These are phyloP conservation scores for Perognathus longimembris DNA, from an alignment of 2,113 vertebrate species.

Conservation along the genomic window DNA sequence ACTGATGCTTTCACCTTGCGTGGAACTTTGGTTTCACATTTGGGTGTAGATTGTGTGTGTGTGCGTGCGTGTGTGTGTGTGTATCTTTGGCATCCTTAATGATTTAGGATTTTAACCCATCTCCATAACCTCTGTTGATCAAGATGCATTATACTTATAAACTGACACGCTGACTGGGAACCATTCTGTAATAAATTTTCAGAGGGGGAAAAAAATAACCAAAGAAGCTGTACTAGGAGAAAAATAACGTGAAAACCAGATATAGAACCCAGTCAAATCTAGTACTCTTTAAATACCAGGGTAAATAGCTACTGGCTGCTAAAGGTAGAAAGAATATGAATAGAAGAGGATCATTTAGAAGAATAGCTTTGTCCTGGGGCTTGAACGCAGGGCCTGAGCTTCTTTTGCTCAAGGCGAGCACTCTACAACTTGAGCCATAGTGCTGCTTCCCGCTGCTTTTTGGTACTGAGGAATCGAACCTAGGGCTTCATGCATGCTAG, in stretches of 20 bases:
- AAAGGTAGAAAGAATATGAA: not conserved
- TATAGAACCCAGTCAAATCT: not conserved
- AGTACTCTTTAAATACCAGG: not conserved
- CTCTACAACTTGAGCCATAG: no score
- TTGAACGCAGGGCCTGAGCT: not conserved
- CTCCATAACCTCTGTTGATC: not conserved
- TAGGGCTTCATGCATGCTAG: no score
- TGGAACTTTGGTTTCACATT: not conserved
- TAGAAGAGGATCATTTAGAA: not conserved
- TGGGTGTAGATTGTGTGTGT: not conserved
- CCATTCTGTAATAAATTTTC: no score
- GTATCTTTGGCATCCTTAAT: conserved; percentile 12
- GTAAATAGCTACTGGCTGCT: not conserved
- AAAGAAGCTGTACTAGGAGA: conserved; percentile 22
- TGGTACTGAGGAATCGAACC: no score
- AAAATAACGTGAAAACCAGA: conserved; percentile 36
- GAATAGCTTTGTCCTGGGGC: conserved; percentile 2
- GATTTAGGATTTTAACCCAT: not conserved
- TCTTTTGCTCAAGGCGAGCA: no score
- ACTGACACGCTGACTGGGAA: no score
- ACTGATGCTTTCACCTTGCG: not conserved
- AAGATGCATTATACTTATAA: no score
- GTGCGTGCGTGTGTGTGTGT: no score
- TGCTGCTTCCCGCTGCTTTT: no score
- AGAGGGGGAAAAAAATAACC: not conserved